Percentiles rank a stretch among this genome's conserved stretches.
Conservation (phyloP, 2,113 vertebrate species). For the Corydoras sp. region DNA sequence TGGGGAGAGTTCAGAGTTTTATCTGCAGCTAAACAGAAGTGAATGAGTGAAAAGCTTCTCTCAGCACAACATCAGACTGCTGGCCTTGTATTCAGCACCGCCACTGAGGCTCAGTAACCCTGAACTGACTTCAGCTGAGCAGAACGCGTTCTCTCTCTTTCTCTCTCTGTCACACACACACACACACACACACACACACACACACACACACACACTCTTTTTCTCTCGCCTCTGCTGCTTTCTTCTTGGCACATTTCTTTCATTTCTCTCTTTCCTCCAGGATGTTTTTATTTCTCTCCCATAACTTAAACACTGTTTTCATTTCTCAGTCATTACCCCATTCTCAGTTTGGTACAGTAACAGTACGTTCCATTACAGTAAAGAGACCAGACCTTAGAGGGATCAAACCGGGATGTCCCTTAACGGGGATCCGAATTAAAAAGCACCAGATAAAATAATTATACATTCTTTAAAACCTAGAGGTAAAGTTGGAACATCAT, state of each 20-base stretch:
- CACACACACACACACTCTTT: neutral
- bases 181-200: neutral
- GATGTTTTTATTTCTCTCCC: neutral
- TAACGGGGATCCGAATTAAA: too few relatives aligned
- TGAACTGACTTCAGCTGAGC: constrained; percentile 55
- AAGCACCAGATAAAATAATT: too few relatives aligned
- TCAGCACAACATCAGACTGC: constrained; percentile 53
- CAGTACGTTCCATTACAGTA: too few relatives aligned
- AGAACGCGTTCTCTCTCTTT: constrained; percentile 42
- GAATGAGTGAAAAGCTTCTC: constrained; percentile 45
- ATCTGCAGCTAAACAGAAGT: constrained; percentile 38
- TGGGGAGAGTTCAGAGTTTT: constrained; percentile 23
- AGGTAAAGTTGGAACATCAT: too few relatives aligned
- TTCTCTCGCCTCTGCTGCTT: neutral
- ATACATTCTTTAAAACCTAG: too few relatives aligned
- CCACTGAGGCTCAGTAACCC: constrained; percentile 51
- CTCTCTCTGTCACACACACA: neutral
- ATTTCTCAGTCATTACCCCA: too few relatives aligned
- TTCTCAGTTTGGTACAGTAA: too few relatives aligned
- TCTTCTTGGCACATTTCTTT: neutral
- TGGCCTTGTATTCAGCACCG: constrained; percentile 55
- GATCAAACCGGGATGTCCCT: too few relatives aligned
- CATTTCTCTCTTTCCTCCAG: neutral
- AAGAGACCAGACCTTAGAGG: too few relatives aligned
- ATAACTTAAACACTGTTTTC: neutral